phyloP scores from a whole-genome alignment of 2,797 vertebrate genomes.

The Peromyscus eremicus region DNA sequence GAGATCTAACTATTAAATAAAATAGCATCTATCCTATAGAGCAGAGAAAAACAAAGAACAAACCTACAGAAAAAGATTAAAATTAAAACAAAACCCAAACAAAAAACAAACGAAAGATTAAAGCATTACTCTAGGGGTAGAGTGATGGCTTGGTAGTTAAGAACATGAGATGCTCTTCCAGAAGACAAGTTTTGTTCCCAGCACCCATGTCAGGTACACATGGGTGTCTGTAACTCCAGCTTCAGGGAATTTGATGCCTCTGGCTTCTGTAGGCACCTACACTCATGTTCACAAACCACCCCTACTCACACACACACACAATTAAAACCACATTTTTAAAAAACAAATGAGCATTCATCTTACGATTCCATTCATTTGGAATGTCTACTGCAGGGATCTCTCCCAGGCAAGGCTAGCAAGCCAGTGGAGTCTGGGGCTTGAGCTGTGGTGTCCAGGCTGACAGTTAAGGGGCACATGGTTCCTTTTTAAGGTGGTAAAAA shows the following conservation, averaged over 20 bases:
- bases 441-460: background rate
- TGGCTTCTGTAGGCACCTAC: background rate
- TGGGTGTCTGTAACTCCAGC: background rate
- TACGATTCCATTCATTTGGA: conserved; percentile 6
- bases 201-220: background rate
- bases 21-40: background rate
- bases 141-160: background rate
- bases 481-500: background rate
- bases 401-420: background rate
- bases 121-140: background rate
- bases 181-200: background rate
- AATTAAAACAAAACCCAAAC: background rate
- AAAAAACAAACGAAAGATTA: background rate
- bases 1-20: conserved; percentile 12
- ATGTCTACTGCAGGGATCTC: background rate
- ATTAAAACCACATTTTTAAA: background rate
- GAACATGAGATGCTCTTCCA: background rate
- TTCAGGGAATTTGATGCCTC: background rate
- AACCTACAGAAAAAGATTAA: background rate
- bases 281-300: background rate
- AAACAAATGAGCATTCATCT: background rate
- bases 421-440: background rate
- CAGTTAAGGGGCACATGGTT: background rate
- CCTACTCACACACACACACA: background rate
- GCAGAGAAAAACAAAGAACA: background rate